Percentiles rank a stretch among this genome's conserved stretches.
Conservation (phyloP, 2,888 invertebrate species). For the Chymomyza amoena region DNA sequence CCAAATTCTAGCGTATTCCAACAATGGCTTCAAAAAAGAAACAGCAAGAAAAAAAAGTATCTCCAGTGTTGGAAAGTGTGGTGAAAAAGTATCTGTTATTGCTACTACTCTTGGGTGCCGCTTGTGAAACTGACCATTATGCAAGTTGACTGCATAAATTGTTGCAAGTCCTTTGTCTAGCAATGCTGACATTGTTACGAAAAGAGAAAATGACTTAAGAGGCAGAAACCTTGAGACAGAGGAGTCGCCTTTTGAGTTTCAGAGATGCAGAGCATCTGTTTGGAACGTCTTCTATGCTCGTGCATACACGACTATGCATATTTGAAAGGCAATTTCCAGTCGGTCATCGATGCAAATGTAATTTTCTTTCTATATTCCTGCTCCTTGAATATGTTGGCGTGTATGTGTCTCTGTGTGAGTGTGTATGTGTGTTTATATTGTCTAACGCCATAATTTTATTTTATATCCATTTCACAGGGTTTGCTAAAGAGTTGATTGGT, state of each 20-base stretch:
- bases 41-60: not conserved
- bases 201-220: constrained; percentile 27
- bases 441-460: constrained; percentile 41
- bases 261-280: constrained; percentile 35
- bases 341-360: constrained; percentile 62
- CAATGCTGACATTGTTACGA: constrained; percentile 31
- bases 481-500: not conserved
- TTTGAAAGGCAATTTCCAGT: constrained; percentile 60
- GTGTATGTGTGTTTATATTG: constrained; percentile 8
- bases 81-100: constrained; percentile 3
- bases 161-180: constrained; percentile 10
- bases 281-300: constrained; percentile 37
- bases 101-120: constrained; percentile 14
- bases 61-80: constrained; percentile 6
- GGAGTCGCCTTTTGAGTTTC: constrained; percentile 24
- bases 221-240: not conserved
- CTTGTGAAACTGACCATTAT: constrained; percentile 35
- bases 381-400: not conserved
- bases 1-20: too few relatives aligned
- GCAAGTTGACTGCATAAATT: constrained; percentile 49
- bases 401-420: not conserved
- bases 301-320: constrained; percentile 69
- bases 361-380: constrained; percentile 44
- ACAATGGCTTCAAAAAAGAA: not conserved
- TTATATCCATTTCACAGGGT: constrained; percentile 34